Evolutionary conservation across 2,113 vertebrate species (phyloP).

Genomic region (Triplophysa dalaica): DNA sequence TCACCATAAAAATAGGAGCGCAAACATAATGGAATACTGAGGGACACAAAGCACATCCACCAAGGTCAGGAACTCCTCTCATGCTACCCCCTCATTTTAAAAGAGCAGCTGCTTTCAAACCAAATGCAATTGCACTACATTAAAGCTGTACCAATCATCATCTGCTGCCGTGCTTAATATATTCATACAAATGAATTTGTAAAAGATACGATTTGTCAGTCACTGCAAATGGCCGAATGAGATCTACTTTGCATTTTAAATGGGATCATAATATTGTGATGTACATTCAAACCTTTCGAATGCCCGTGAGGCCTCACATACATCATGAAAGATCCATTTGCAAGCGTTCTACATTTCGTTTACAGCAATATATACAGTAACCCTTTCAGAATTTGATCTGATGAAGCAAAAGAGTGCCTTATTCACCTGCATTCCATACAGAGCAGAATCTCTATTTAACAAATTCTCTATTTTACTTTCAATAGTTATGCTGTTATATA

Average conservation of each 20-base stretch:
- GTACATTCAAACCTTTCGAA: background rate
- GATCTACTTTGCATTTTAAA: slow-evolving; percentile 31
- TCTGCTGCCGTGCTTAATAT: slow-evolving; percentile 25
- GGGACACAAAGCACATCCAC: slow-evolving; percentile 33
- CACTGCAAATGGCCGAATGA: slow-evolving; percentile 8
- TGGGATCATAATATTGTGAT: slow-evolving; percentile 19
- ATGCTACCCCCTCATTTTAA: background rate
- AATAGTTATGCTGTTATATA: background rate
- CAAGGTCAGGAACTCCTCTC: slow-evolving; percentile 51
- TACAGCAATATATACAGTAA: background rate
- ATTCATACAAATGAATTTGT: slow-evolving; percentile 25
- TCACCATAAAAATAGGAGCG: slow-evolving; percentile 36
- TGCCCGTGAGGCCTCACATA: background rate
- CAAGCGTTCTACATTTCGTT: background rate
- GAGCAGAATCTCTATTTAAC: background rate
- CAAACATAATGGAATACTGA: slow-evolving; percentile 37
- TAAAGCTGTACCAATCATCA: slow-evolving; percentile 38
- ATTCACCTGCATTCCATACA: too few species aligned
- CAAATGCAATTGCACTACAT: slow-evolving; percentile 39
- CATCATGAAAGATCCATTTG: background rate
- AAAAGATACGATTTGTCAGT: slow-evolving; percentile 21
- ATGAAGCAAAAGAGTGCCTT: background rate
- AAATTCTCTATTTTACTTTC: background rate
- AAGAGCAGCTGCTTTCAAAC: background rate
- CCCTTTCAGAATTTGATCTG: too few species aligned